Percentiles rank a stretch among this genome's conserved stretches.
Conservation (phyloP, 2,888 invertebrate genomes). For the Chouioia cunea region DNA sequence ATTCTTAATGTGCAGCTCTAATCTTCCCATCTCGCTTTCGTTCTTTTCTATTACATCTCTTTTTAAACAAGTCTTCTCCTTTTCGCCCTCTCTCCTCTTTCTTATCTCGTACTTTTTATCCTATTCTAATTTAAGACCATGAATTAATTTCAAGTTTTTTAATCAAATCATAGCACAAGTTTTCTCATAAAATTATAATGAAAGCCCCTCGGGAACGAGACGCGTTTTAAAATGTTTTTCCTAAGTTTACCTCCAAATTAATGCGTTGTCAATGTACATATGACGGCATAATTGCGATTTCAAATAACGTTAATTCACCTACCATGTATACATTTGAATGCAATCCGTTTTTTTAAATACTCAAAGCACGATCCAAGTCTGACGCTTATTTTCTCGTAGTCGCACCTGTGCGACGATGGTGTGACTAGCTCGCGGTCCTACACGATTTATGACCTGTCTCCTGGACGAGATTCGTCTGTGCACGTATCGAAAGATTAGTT, state of each 20-base stretch:
- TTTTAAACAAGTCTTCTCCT: constrained; percentile 42
- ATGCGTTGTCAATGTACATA: too few species aligned
- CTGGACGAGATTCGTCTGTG: constrained; percentile 1
- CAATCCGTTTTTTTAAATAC: too few species aligned
- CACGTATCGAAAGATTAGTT: constrained; percentile 14
- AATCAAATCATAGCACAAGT: too few species aligned
- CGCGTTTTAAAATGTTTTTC: too few species aligned
- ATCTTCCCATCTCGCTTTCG: constrained; percentile 51
- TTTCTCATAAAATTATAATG: too few species aligned
- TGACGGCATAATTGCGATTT: too few species aligned
- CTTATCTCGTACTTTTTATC: constrained; percentile 3
- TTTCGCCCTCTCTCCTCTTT: background rate
- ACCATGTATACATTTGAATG: too few species aligned
- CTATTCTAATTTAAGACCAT: background rate
- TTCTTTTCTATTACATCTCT: constrained; percentile 45
- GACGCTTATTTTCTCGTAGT: constrained; percentile 1
- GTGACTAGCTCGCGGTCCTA: background rate
- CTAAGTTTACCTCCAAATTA: background rate
- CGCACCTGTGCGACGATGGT: background rate
- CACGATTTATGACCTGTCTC: constrained; percentile 42
- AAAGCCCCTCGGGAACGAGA: too few species aligned
- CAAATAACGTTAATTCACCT: too few species aligned
- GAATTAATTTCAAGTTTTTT: too few species aligned
- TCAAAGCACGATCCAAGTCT: too few species aligned
- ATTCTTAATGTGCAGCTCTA: constrained; percentile 61